Base-by-base conservation (phyloP, 2,113 vertebrate genomes). In the Junco hyemalis region DNA sequence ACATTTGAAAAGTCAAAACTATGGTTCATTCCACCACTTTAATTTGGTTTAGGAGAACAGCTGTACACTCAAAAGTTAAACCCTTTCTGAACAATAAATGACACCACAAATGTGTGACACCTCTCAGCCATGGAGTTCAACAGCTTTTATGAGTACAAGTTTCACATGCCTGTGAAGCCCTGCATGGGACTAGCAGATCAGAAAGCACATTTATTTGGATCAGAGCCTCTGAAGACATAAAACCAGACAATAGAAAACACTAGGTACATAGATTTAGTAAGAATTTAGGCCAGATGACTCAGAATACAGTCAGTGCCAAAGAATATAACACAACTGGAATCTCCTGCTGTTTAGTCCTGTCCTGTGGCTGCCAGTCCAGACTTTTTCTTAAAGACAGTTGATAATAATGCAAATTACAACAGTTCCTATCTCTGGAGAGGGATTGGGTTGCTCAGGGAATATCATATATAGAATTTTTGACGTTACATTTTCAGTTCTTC, bases 231-330 rank as follows among this genome's bases (percentile, higher is more conserved):
- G 82, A 94, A 95, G 88, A 96, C 76, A 83, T 83, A 96, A 94
- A 95, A 65, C 47, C 54, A 90, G 88, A 93, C 90, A 96, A 93
- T 17, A 92, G 88, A 66, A 96, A 95, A 66, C 60, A 86, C 64
- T 86, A 94, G 92, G 88, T 96, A 73, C 44, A 54, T 66, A 80
- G 79, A 86, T 92, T 95, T 81, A 93, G 79, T 59, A 31, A 92
- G 90, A 92, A 93, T 93, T 93, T 63, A 90, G 85, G 79, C 76
- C 92, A 93, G 80, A 94, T 95, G 92, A 95, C 68, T 88, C 82
- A 92, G 90, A 93, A 92, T 23, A 73, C 8, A 77, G 38, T 70
- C 76, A 83, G 26, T 83, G 92, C 76, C 92, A 95, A 92, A 93
- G 64, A 86, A 47, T 64, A 81, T 47, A 92, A 92, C 91, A 80